Conservation (phyloP, 2,113 vertebrate genomes). For the Microcebus ravelobensis region DNA sequence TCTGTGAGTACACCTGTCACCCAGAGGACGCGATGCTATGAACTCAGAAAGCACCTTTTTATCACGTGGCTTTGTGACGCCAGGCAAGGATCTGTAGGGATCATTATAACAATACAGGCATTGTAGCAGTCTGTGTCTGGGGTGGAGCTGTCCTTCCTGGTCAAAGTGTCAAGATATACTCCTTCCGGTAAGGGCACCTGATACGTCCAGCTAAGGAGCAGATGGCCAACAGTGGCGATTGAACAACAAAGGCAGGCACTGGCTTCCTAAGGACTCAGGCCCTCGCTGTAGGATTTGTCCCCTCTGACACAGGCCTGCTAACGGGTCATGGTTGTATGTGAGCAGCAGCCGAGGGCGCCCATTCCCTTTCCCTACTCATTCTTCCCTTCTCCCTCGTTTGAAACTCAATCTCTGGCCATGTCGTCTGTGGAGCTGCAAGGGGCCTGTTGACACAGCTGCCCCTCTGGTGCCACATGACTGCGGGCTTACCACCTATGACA, state of each 20-base stretch:
- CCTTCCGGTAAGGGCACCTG: not conserved
- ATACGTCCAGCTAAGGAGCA: not conserved
- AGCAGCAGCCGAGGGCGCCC: not conserved
- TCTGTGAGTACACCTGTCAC: not conserved
- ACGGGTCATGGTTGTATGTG: not conserved
- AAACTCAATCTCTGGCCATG: not conserved
- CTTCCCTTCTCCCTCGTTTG: not conserved
- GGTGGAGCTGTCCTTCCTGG: not conserved
- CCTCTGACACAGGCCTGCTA: not conserved
- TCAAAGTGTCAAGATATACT: not conserved
- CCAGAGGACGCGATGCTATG: not conserved
- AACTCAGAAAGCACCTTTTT: not conserved
- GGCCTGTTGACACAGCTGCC: conserved; percentile 73
- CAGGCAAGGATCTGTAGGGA: not conserved
- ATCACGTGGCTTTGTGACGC: not conserved
- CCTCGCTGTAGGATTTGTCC: not conserved
- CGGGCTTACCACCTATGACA: conserved; percentile 65
- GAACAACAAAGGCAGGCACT: fast-evolving
- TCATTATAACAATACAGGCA: not conserved
- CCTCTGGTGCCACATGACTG: conserved; percentile 66
- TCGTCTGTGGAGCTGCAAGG: not conserved
- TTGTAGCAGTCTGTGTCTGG: not conserved
- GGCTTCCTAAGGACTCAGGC: conserved; percentile 34
- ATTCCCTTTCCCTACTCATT: not conserved
- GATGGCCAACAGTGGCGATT: too few relatives aligned